Base-by-base conservation (phyloP, 1,140 invertebrate genomes). In the Oncopeltus fasciatus region DNA sequence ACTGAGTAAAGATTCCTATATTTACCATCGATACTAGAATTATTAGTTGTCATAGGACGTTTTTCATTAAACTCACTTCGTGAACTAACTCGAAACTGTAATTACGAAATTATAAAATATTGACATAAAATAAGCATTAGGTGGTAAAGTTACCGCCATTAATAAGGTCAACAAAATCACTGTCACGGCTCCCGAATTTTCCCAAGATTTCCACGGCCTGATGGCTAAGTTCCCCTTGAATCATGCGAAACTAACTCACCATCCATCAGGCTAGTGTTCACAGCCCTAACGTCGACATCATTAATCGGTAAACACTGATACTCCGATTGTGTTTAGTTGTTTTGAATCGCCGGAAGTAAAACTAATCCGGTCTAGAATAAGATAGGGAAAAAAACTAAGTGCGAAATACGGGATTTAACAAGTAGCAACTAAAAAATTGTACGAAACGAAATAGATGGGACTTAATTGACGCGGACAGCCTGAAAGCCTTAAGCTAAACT, bases 341-440 rank as follows among this genome's bases (percentile, higher is more conserved):
- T 61, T 61, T 61, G 59, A 61, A 61, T 31, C 59, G 59, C 59
- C 59, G 59, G 59, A 61, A 61, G 59, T 24, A 31, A 46, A 29
- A 61, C 59, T 61, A 33, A 61, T 61, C 56, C 28, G 16, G 56
- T 18, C 11, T 57, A 57, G 28, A 11, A 57, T n/a, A n/a, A n/a
- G n/a, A 18, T 53, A 26, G 14, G 14, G 31, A 38, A 38, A 38
- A 38, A 14, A 38, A 38, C 5, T 14, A 5, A 38, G 14, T 38
- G 31, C 31, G 5, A 8, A 38, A 38, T 8, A 38, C 31, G 14
- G 31, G 5, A n/a, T n/a, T n/a, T n/a, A n/a, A n/a, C n/a, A n/a
- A n/a, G n/a, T n/a, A n/a, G n/a, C n/a, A n/a, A n/a, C n/a, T n/a
- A n/a, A n/a, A n/a, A n/a, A n/a, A n/a, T n/a, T n/a, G n/a, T n/a